Evolutionary conservation across 2,888 invertebrate genomes (phyloP).

Genomic region (Anoncus sp.): DNA sequence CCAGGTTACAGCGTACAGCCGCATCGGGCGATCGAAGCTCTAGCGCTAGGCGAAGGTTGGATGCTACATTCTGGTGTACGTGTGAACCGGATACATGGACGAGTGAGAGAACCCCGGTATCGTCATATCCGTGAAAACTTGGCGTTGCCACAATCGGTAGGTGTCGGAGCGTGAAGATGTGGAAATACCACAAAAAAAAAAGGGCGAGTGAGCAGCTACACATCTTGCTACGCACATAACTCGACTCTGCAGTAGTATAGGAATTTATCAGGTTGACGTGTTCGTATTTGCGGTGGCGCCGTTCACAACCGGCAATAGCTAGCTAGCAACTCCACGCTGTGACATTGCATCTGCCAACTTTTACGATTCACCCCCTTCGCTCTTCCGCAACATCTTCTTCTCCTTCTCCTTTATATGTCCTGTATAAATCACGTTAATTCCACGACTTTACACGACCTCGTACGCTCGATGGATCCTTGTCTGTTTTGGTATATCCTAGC

Average conservation of each 20-base stretch:
- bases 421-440: slow-evolving; percentile 81
- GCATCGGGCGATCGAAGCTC: slow-evolving; percentile 7
- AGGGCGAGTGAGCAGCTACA: slow-evolving; percentile 13
- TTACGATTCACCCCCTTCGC: slow-evolving; percentile 59
- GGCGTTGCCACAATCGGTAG: slow-evolving; percentile 1
- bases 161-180: slow-evolving; percentile 4
- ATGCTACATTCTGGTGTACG: slow-evolving; percentile 64
- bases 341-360: slow-evolving; percentile 62
- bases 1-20: slow-evolving; percentile 12
- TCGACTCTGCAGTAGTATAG: background rate
- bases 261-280: slow-evolving; percentile 11
- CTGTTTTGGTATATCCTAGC: background rate
- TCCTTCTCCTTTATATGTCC: slow-evolving; percentile 76
- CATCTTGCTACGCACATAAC: slow-evolving; percentile 14
- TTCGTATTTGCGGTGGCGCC: slow-evolving; percentile 43
- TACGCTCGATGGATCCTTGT: slow-evolving; percentile 36
- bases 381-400: background rate
- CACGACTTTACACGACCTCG: slow-evolving; percentile 54
- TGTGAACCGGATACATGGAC: slow-evolving; percentile 47
- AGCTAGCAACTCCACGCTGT: slow-evolving; percentile 19
- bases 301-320: slow-evolving; percentile 33
- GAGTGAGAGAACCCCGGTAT: slow-evolving; percentile 37
- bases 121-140: slow-evolving; percentile 28
- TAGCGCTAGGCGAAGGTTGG: background rate
- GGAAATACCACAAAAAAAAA: slow-evolving; percentile 11